phyloP scores from a whole-genome alignment of 2,888 invertebrate species.

The Sinodicranocentrus sp. region DNA sequence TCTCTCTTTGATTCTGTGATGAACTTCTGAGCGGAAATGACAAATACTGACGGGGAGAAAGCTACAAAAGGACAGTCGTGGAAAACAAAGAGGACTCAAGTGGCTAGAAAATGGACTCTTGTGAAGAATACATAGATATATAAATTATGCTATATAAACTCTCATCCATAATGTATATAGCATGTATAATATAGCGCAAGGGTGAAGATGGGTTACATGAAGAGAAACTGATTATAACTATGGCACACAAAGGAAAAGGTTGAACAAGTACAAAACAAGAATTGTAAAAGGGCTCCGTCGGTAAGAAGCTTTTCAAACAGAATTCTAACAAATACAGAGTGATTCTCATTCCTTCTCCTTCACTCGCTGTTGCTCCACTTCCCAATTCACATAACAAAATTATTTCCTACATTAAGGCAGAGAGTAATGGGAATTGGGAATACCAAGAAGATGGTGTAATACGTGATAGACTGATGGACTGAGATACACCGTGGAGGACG shows the following conservation, averaged over 20 bases:
- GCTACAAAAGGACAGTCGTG: neutral
- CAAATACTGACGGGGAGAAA: slow-evolving; percentile 5
- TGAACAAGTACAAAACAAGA: neutral
- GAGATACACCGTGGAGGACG: neutral
- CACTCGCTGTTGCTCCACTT: slow-evolving; percentile 12
- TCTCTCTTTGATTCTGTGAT: slow-evolving; percentile 5
- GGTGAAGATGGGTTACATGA: neutral
- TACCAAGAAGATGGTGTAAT: slow-evolving; percentile 4
- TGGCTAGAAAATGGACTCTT: slow-evolving; percentile 8
- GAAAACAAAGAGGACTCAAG: slow-evolving; percentile 26
- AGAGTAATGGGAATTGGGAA: slow-evolving; percentile 59
- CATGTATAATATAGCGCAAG: neutral
- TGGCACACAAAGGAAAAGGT: neutral
- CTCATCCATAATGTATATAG: no score
- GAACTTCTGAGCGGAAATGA: slow-evolving; percentile 15
- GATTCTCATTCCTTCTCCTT: slow-evolving; percentile 4
- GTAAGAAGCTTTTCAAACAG: neutral
- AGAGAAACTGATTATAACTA: slow-evolving; percentile 9
- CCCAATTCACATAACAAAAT: slow-evolving; percentile 59
- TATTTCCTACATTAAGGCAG: slow-evolving; percentile 59
- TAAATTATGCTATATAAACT: no score
- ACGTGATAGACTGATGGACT: slow-evolving; percentile 29
- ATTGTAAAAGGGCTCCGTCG: neutral
- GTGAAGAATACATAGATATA: neutral
- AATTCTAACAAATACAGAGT: slow-evolving; percentile 7